Percentiles rank a stretch among this genome's conserved stretches.
phyloP scores from a whole-genome alignment of 1,140 invertebrate species.

The Drosophila takahashii region DNA sequence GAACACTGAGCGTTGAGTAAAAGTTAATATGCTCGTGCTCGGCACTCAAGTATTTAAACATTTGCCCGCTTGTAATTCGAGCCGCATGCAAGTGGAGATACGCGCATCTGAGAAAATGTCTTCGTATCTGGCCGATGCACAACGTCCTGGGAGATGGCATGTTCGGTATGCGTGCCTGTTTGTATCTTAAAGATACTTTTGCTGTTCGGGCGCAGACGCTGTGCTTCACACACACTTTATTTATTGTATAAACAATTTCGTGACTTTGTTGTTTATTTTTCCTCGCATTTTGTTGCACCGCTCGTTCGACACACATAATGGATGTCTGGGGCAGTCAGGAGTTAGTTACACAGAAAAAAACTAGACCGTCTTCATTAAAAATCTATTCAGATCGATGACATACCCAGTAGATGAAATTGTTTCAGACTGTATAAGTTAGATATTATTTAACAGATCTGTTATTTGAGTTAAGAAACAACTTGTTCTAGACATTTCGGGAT shows the following conservation, averaged over 20 bases:
- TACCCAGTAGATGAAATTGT: too few species aligned
- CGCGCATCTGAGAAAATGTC: constrained; percentile 40
- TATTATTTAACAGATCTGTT: too few species aligned
- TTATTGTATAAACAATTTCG: constrained; percentile 82
- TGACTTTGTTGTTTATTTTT: constrained; percentile 79
- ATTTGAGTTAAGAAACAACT: too few species aligned
- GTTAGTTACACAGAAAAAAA: constrained; percentile 20
- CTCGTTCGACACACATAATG: constrained; percentile 73
- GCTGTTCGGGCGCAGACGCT: constrained; percentile 62
- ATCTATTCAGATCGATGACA: too few species aligned
- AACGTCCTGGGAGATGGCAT: constrained; percentile 44
- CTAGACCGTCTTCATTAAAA: too few species aligned
- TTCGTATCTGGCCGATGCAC: constrained; percentile 34
- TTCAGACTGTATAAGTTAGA: too few species aligned
- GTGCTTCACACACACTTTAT: constrained; percentile 60
- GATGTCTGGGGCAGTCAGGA: constrained; percentile 41
- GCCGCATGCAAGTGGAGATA: constrained; percentile 64
- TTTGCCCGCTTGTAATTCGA: constrained; percentile 79
- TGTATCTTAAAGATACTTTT: constrained; percentile 82
- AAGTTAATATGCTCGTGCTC: constrained; percentile 76
- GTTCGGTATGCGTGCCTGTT: constrained; percentile 67
- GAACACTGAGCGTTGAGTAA: constrained; percentile 56
- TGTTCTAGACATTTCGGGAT: too few species aligned
- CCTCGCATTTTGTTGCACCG: constrained; percentile 70
- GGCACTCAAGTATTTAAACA: constrained; percentile 82